Evolutionary conservation across 2,888 invertebrate species (phyloP), one percentile per base, ranked within the genome.

Genomic region (Kryphioiulus occultus): DNA sequence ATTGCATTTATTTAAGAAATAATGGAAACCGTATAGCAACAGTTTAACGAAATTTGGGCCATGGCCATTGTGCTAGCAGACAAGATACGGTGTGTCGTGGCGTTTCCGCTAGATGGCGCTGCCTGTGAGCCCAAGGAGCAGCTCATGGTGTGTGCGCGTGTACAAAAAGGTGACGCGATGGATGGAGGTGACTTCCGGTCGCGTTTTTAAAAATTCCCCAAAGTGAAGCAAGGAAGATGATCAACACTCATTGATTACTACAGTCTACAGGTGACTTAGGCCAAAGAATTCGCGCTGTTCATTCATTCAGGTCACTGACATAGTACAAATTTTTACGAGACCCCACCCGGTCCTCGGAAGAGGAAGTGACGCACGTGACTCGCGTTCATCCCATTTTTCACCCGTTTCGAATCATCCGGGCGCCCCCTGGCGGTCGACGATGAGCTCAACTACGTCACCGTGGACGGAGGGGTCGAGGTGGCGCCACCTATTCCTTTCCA

Each of bases 281-380:
- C 87, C 87, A 87, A 87, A 87, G 87, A 87, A 78, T 42, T 19
- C 32, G 39, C 87, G 82, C 87, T 87, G 53, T 47, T 86, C 35
- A 47, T 86, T 59, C 59, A 87, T 87, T 87, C 87, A 87, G 87
- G 87, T 87, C 82, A 87, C 82, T 87, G 82, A 87, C 35, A 87
- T 87, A 87, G 87, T 87, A 87, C 87, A 87, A 87, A 87, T 87
- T 86, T 86, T 86, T 85, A 85, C 42, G 86, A 30, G 44, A 53
- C 44, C 86, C 86, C 44, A 86, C 86, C 53, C 53, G 32, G 53
- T 47, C 53, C 22, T 53, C 42, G 85, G 85, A 39, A 44, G 26
- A 39, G 85, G 22, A 39, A 26, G 44, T 85, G 85, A 85, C 42
- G 44, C 85, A 39, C 85, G 85, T 85, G 85, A 85, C 85, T 42